A percentile compares a stretch with the other conserved stretches of the same genome.
Conservation (phyloP, 2,888 invertebrate species). For the Phalera bucephala region DNA sequence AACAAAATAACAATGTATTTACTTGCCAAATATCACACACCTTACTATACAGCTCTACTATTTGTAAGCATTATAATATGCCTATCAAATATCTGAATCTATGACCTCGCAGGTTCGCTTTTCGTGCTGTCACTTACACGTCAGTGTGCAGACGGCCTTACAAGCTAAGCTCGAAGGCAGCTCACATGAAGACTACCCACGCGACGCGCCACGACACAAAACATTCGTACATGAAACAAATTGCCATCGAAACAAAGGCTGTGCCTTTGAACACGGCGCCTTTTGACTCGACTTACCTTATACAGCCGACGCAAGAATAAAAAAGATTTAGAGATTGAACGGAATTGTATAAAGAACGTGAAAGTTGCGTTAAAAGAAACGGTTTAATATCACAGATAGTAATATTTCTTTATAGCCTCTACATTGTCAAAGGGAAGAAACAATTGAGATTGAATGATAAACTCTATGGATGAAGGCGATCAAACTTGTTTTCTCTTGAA, state of each 20-base stretch:
- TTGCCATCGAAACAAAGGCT: conserved; percentile 46
- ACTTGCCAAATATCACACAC: too few relatives aligned
- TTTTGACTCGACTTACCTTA: conserved; percentile 31
- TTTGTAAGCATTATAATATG: background rate
- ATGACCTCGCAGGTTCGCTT: background rate
- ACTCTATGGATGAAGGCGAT: conserved; percentile 26
- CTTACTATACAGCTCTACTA: too few relatives aligned
- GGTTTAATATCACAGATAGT: conserved; percentile 19
- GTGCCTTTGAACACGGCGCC: conserved; percentile 34
- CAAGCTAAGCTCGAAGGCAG: background rate
- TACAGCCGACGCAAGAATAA: conserved; percentile 19
- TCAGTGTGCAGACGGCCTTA: conserved; percentile 23
- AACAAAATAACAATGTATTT: too few relatives aligned
- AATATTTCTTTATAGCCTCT: conserved; percentile 20
- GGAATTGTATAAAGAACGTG: conserved; percentile 27
- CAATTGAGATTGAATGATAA: conserved; percentile 36
- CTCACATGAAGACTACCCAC: conserved; percentile 19
- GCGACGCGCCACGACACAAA: conserved; percentile 30
- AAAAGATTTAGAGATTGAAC: conserved; percentile 16
- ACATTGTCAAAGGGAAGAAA: conserved; percentile 31
- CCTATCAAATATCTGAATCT: background rate
- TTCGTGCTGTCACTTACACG: conserved; percentile 17
- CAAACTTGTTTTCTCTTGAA: conserved; percentile 39
- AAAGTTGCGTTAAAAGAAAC: conserved; percentile 23
- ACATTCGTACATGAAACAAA: conserved; percentile 38